Conservation (phyloP, 23 tunicate genomes). For the Halocynthia roretzi region DNA sequence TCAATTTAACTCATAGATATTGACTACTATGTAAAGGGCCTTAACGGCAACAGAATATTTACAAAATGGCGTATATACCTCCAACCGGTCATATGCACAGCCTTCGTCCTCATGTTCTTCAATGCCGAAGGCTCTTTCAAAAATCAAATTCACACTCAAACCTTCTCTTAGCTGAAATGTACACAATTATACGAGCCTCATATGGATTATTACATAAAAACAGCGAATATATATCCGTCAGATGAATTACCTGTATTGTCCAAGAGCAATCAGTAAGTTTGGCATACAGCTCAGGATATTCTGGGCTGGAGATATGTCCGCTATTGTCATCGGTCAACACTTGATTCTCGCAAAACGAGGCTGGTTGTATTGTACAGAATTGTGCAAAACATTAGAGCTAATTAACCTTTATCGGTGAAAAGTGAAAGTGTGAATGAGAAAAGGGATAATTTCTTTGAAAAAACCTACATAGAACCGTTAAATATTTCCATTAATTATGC, state of each 20-base stretch:
- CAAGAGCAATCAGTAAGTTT: conserved; percentile 62
- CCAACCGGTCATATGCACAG: conserved; percentile 54
- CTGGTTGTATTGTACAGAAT: neutral
- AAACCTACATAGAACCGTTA: no score
- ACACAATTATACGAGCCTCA: neutral
- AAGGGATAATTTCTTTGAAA: no score
- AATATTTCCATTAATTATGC: no score
- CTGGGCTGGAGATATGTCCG: conserved; percentile 44
- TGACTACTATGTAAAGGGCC: no score
- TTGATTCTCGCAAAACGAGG: conserved; percentile 25
- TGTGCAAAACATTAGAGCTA: neutral
- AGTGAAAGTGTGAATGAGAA: no score
- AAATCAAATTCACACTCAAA: conserved; percentile 24
- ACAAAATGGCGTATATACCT: conserved; percentile 12
- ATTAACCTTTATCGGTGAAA: no score
- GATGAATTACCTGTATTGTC: conserved; percentile 41
- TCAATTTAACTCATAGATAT: no score
- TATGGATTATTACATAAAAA: no score
- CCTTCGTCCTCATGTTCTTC: conserved; percentile 58
- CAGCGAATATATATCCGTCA: no score
- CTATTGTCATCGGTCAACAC: neutral
- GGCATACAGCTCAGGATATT: conserved; percentile 58
- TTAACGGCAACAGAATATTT: no score
- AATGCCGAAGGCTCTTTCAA: conserved; percentile 28
- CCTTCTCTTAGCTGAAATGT: conserved; percentile 43